These are phyloP conservation scores for Vanessa tameamea DNA, from an alignment of 1,140 invertebrate species.

Conservation along the genomic window DNA sequence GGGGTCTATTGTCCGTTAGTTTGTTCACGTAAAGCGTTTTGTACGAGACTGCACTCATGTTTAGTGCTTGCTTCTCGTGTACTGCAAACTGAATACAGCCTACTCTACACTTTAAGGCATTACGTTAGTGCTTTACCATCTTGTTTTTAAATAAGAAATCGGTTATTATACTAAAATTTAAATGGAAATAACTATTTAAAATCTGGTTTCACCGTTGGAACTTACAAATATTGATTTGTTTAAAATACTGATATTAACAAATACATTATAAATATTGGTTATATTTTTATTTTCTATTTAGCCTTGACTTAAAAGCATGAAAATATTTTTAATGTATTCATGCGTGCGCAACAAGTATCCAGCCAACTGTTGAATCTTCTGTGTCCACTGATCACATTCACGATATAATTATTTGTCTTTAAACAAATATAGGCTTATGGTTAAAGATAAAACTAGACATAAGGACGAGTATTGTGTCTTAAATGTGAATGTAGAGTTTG, in stretches of 20 bases:
- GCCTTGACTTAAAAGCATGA: constrained; percentile 38
- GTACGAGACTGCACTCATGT: constrained; percentile 33
- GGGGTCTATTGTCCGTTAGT: constrained; percentile 35
- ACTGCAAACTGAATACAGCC: constrained; percentile 31
- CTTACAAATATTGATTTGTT: not conserved
- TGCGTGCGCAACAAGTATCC: constrained; percentile 74
- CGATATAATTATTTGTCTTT: constrained; percentile 41
- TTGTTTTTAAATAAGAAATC: not conserved
- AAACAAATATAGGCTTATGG: constrained; percentile 30
- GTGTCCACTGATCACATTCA: constrained; percentile 48
- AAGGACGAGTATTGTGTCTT: not conserved
- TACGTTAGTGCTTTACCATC: not conserved
- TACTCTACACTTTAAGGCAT: constrained; percentile 11
- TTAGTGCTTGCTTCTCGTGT: constrained; percentile 35
- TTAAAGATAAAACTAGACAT: not conserved
- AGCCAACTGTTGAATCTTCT: constrained; percentile 72
- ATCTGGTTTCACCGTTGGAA: not conserved
- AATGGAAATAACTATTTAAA: not conserved
- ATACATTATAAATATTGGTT: no score
- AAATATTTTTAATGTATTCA: constrained; percentile 65
- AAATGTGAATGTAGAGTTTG: constrained; percentile 4
- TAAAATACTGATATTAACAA: not conserved
- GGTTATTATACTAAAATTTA: not conserved
- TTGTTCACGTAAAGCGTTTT: constrained; percentile 40
- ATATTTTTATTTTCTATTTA: constrained; percentile 5